Conservation (phyloP, 2,888 invertebrate species). For the Xestia rhomboidea region DNA sequence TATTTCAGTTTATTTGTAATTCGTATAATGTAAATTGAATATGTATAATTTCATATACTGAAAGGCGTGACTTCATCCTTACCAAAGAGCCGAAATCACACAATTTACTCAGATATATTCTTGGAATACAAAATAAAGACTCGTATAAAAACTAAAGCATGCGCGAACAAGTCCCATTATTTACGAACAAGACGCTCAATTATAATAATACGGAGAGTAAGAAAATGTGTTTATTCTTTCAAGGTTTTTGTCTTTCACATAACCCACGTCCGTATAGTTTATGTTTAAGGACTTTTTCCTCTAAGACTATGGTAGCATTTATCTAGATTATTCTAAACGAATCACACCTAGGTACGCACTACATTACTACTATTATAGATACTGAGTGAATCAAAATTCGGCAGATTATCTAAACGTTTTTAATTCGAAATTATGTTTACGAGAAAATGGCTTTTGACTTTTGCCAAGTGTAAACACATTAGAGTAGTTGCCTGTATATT, state of each 20-base stretch:
- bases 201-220: constrained; percentile 41
- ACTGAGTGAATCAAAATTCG: too few relatives aligned
- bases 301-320: neutral
- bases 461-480: neutral
- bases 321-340: neutral
- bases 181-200: constrained; percentile 44
- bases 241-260: constrained; percentile 16
- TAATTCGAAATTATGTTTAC: neutral
- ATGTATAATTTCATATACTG: neutral
- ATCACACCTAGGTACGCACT: neutral
- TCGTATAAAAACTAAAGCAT: constrained; percentile 34
- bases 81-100: constrained; percentile 7
- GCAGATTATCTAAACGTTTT: too few relatives aligned
- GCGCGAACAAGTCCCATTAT: constrained; percentile 35
- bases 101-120: constrained; percentile 22
- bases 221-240: constrained; percentile 4
- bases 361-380: too few relatives aligned
- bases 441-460: neutral
- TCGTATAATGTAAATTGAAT: neutral
- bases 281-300: constrained; percentile 19
- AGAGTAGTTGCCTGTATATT: neutral
- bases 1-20: neutral
- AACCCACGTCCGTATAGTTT: constrained; percentile 9
- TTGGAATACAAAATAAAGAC: neutral
- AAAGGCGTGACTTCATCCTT: neutral